phyloP scores from a whole-genome alignment of 2,113 vertebrate species.

The Centropus bengalensis region DNA sequence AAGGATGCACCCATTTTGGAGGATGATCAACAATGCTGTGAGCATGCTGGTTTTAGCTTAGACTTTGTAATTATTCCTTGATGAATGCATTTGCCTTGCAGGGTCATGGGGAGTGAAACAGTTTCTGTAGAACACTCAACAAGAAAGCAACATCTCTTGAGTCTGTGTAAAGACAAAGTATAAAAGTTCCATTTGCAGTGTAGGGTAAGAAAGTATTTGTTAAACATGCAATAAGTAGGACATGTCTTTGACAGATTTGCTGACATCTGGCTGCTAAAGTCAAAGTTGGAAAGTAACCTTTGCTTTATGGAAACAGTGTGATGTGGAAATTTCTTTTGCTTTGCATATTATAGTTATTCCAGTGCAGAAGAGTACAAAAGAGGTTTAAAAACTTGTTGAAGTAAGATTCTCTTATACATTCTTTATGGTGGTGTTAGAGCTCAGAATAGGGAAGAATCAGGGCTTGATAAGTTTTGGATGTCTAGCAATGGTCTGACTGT shows the following conservation, averaged over 20 bases:
- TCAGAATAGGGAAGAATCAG: background rate
- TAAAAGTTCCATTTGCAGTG: background rate
- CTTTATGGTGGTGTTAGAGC: background rate
- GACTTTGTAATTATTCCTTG: background rate
- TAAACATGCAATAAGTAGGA: background rate
- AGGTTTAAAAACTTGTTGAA: background rate
- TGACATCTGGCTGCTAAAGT: background rate
- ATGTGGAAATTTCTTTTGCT: background rate
- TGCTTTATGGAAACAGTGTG: background rate
- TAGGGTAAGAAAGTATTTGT: background rate
- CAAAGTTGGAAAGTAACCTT: background rate
- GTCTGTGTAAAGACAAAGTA: background rate
- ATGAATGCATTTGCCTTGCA: background rate
- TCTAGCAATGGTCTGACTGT: background rate
- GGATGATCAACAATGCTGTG: background rate
- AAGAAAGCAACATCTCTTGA: background rate
- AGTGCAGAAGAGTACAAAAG: background rate
- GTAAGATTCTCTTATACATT: rapidly evolving
- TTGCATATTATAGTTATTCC: background rate
- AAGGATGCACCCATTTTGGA: background rate
- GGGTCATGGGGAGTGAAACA: background rate
- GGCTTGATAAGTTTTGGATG: background rate
- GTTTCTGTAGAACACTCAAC: background rate
- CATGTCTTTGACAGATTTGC: background rate
- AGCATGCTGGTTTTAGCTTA: rapidly evolving